These are phyloP conservation scores for Blastobasis adustella DNA, from an alignment of 2,888 invertebrate species.

Conservation along the genomic window DNA sequence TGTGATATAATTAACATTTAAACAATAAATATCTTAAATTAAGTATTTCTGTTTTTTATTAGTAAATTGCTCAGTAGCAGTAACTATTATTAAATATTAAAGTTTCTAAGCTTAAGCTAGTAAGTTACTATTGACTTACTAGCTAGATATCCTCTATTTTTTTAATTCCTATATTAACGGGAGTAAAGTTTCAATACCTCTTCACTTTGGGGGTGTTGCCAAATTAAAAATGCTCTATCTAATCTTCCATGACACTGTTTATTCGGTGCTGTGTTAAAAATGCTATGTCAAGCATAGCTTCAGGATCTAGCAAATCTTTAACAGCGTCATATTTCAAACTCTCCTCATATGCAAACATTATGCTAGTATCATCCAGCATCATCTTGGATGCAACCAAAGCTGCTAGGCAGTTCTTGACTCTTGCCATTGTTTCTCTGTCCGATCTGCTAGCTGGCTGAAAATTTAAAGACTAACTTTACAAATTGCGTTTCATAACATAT, in stretches of 20 bases:
- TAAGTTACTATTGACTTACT: too few relatives aligned
- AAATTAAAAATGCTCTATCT: slow-evolving; percentile 21
- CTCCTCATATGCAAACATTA: slow-evolving; percentile 92
- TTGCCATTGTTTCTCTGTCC: slow-evolving; percentile 90
- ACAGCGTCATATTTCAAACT: slow-evolving; percentile 86
- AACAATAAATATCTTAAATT: too few relatives aligned
- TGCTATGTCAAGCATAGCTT: slow-evolving; percentile 89
- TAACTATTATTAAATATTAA: too few relatives aligned
- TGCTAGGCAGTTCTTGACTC: slow-evolving; percentile 92
- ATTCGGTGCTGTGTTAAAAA: slow-evolving; percentile 85
- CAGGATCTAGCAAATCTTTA: slow-evolving; percentile 86
- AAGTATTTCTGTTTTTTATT: too few relatives aligned
- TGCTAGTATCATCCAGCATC: slow-evolving; percentile 93
- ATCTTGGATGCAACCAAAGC: slow-evolving; percentile 91
- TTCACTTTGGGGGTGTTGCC: not conserved
- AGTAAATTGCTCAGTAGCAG: too few relatives aligned
- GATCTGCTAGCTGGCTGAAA: slow-evolving; percentile 78
- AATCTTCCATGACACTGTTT: slow-evolving; percentile 53
- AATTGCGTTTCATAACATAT: not conserved
- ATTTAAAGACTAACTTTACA: not conserved
- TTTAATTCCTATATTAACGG: too few relatives aligned
- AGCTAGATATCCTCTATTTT: too few relatives aligned
- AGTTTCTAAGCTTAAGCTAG: too few relatives aligned
- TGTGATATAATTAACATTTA: too few relatives aligned
- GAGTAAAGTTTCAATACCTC: too few relatives aligned